phyloP scores from a whole-genome alignment of 2,113 vertebrate species.

The Apteryx mantelli region DNA sequence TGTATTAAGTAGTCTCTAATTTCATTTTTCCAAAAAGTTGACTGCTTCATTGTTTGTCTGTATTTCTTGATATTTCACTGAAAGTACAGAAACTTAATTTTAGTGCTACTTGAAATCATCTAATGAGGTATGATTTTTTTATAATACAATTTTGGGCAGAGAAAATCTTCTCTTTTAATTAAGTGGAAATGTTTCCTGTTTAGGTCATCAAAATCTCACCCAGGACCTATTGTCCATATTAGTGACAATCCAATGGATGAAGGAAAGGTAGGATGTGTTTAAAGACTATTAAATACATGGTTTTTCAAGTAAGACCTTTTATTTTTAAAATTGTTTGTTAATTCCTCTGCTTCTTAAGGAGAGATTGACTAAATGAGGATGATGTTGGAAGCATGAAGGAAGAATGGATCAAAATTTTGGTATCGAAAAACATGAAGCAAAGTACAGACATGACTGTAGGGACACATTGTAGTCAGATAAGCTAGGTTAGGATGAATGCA shows the following conservation, averaged over 20 bases:
- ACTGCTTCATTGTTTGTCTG: too few relatives aligned
- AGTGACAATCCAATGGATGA: constrained; percentile 99
- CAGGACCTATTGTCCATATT: constrained; percentile 97
- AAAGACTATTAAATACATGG: accelerated
- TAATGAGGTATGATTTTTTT: not conserved
- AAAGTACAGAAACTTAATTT: not conserved
- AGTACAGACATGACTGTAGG: not conserved
- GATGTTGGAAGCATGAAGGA: not conserved
- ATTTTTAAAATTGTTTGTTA: not conserved
- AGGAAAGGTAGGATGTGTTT: constrained; percentile 88
- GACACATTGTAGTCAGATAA: not conserved
- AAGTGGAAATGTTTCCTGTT: constrained; percentile 21
- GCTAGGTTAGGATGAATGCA: not conserved
- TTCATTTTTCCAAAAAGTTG: too few relatives aligned
- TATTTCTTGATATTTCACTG: not conserved
- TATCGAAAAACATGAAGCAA: not conserved
- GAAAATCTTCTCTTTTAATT: not conserved
- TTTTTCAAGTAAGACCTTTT: not conserved
- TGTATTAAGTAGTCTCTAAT: not conserved
- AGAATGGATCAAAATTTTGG: not conserved
- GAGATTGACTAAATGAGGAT: not conserved
- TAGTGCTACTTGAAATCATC: not conserved
- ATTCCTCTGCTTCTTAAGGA: not conserved
- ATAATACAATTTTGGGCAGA: not conserved
- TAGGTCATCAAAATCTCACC: constrained; percentile 98